Percentiles rank a stretch among this genome's conserved stretches.
Evolutionary conservation across 1,140 invertebrate species (phyloP).

Genomic region (Stenopsyche tienmushanensis): DNA sequence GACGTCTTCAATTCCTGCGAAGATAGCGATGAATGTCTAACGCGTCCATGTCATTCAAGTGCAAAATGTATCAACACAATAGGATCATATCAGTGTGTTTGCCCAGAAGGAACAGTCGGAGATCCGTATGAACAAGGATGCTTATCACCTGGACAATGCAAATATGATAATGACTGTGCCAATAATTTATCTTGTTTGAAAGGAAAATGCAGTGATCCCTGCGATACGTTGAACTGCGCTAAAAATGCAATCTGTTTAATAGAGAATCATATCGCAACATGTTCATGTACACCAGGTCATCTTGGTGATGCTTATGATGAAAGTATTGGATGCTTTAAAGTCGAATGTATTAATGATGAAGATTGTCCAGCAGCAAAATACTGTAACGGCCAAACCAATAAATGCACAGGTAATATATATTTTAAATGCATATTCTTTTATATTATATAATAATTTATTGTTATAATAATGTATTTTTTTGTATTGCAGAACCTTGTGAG

Average conservation of each 20-base stretch:
- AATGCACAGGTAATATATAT: conserved; percentile 65
- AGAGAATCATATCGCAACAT: conserved; percentile 67
- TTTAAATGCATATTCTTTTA: not conserved
- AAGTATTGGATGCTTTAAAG: conserved; percentile 75
- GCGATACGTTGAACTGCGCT: conserved; percentile 67
- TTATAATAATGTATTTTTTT: conserved; percentile 5
- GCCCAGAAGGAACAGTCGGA: conserved; percentile 74
- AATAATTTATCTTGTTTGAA: conserved; percentile 70
- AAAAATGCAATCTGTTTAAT: conserved; percentile 71
- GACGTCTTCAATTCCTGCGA: conserved; percentile 67
- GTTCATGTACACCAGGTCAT: conserved; percentile 74
- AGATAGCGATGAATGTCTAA: conserved; percentile 78
- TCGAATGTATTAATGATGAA: conserved; percentile 75
- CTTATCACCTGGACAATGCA: conserved; percentile 69
- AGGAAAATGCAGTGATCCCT: conserved; percentile 76
- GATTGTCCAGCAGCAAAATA: conserved; percentile 75
- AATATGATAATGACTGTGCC: conserved; percentile 66
- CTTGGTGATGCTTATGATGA: conserved; percentile 76
- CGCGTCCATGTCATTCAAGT: conserved; percentile 75
- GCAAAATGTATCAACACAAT: conserved; percentile 77
- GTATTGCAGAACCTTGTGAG: conserved; percentile 71
- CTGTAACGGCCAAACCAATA: conserved; percentile 72
- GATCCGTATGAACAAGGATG: conserved; percentile 78
- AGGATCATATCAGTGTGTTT: conserved; percentile 78
- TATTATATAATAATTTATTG: not conserved